phyloP scores from a whole-genome alignment of 1,140 invertebrate species.

The Bombus balteatus region DNA sequence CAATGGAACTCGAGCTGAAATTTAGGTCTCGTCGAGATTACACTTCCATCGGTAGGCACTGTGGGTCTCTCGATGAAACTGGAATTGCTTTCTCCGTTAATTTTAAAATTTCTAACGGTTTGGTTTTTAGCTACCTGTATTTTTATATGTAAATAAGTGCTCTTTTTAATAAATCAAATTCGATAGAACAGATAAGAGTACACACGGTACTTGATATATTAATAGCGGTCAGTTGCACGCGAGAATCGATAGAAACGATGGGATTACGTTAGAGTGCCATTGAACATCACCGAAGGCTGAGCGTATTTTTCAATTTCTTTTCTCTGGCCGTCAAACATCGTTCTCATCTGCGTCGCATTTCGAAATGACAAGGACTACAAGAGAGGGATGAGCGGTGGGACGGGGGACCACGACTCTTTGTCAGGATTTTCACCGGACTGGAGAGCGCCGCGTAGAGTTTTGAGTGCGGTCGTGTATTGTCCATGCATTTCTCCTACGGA shows the following conservation, averaged over 20 bases:
- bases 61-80: background rate
- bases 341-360: constrained; percentile 43
- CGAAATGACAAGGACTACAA: constrained; percentile 45
- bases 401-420: constrained; percentile 50
- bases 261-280: constrained; percentile 28
- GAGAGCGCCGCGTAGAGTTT: constrained; percentile 60
- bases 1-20: background rate
- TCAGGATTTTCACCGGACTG: constrained; percentile 62
- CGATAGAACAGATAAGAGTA: background rate
- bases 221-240: constrained; percentile 26
- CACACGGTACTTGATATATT: constrained; percentile 11
- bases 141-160: background rate
- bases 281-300: constrained; percentile 3
- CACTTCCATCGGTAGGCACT: background rate
- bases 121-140: too few relatives aligned
- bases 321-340: constrained; percentile 22
- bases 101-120: background rate
- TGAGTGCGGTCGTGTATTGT: constrained; percentile 67
- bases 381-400: background rate
- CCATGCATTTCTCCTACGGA: constrained; percentile 64
- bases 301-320: constrained; percentile 45
- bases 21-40: constrained; percentile 13
- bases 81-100: background rate
- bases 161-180: background rate
- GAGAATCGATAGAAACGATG: background rate